A percentile compares a stretch with the other conserved stretches of the same genome.
These are phyloP conservation scores for Incurvaria masculella DNA, from an alignment of 2,888 invertebrate species.

Conservation along the genomic window DNA sequence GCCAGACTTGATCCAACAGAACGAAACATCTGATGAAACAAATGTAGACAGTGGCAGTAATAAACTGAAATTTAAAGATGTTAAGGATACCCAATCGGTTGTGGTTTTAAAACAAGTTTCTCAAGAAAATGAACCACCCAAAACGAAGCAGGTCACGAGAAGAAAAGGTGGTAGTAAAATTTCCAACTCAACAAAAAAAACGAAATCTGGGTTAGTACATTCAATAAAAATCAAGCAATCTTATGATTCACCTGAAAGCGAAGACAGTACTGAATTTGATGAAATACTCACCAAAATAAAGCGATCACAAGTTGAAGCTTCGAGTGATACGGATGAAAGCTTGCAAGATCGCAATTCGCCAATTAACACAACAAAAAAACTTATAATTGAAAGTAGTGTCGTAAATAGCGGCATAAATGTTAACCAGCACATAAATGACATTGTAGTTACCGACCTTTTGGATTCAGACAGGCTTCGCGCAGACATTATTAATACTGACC, in stretches of 20 bases:
- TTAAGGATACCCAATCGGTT: too few species aligned
- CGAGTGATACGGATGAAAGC: slow-evolving; percentile 12
- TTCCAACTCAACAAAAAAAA: slow-evolving; percentile 9
- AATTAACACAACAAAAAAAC: slow-evolving; percentile 21
- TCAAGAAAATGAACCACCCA: slow-evolving; percentile 3
- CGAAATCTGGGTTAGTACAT: slow-evolving; percentile 10
- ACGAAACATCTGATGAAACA: too few species aligned
- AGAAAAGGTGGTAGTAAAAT: slow-evolving; percentile 7
- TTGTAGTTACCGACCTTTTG: too few species aligned
- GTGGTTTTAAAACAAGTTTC: too few species aligned
- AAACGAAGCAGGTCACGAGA: slow-evolving; percentile 1
- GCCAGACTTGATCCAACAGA: too few species aligned
- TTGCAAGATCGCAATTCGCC: neutral
- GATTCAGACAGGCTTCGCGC: too few species aligned
- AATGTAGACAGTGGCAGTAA: too few species aligned
- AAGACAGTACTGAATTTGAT: neutral
- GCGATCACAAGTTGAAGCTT: slow-evolving; percentile 10
- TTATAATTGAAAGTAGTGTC: slow-evolving; percentile 22
- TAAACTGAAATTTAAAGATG: too few species aligned
- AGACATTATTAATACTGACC: too few species aligned
- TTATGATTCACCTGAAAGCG: neutral
- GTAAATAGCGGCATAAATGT: too few species aligned
- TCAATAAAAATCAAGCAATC: neutral
- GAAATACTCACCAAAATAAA: neutral
- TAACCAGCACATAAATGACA: too few species aligned